Percentiles rank a stretch among this genome's conserved stretches.
These are phyloP conservation scores for Drosophila pseudoananassae DNA, from an alignment of 1,140 invertebrate species.

Conservation along the genomic window DNA sequence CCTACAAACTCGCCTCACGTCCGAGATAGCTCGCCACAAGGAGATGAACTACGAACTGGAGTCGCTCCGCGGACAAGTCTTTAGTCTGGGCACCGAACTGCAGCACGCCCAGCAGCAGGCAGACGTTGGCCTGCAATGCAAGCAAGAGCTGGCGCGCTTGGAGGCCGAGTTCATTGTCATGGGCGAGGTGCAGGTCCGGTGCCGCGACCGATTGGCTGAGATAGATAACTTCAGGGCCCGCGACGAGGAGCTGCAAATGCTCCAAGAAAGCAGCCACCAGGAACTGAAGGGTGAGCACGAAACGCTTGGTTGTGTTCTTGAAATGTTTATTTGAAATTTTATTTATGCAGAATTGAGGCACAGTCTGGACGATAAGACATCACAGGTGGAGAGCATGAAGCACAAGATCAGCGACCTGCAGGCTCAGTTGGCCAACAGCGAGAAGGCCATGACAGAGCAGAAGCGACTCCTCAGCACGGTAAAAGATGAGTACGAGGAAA, in stretches of 20 bases:
- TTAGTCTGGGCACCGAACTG: conserved; percentile 77
- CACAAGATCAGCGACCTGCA: conserved; percentile 85
- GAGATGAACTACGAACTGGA: conserved; percentile 69
- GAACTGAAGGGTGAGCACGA: conserved; percentile 81
- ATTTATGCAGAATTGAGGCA: conserved; percentile 75
- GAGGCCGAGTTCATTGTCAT: conserved; percentile 80
- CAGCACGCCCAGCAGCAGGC: conserved; percentile 76
- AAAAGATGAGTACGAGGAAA: conserved; percentile 85
- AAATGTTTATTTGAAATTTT: neutral
- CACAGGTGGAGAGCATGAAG: conserved; percentile 84
- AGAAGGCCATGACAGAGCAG: conserved; percentile 85
- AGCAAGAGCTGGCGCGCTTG: conserved; percentile 75
- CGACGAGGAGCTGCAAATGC: conserved; percentile 83
- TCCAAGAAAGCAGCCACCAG: conserved; percentile 84
- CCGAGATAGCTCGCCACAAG: conserved; percentile 65
- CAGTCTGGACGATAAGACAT: conserved; percentile 82
- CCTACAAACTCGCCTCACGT: conserved; percentile 82
- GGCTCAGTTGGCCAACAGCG: conserved; percentile 83
- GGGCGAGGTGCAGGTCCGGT: conserved; percentile 85
- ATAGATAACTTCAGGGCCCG: conserved; percentile 75
- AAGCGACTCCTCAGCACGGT: conserved; percentile 85
- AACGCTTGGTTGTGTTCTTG: neutral
- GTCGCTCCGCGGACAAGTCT: conserved; percentile 72
- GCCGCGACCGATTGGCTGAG: conserved; percentile 84
- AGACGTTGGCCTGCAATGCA: conserved; percentile 74